phyloP scores from a whole-genome alignment of 2,888 invertebrate genomes.

The Eupithecia dodoneata region DNA sequence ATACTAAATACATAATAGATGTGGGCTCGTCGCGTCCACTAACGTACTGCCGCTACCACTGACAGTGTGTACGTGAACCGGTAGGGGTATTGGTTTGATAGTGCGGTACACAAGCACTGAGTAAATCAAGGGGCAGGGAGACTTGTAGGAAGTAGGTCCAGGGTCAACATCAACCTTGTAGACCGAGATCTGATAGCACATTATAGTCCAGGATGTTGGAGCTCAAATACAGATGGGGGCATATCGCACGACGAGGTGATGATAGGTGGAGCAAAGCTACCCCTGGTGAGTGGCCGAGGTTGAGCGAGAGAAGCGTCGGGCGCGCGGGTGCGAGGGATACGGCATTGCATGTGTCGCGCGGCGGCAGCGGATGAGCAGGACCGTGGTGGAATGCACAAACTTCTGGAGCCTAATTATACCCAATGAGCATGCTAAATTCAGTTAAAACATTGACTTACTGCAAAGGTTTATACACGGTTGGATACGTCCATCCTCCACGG shows the following conservation, averaged over 20 bases:
- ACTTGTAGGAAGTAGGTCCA: neutral
- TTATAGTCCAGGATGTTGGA: neutral
- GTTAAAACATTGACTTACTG: neutral
- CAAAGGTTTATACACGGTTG: neutral
- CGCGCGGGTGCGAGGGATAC: neutral
- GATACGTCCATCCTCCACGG: slow-evolving; percentile 5
- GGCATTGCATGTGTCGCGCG: neutral
- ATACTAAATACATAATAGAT: slow-evolving; percentile 14
- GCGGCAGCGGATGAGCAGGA: neutral
- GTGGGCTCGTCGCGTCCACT: slow-evolving; percentile 7
- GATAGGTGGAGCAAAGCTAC: neutral
- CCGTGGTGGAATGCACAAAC: neutral
- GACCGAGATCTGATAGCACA: neutral
- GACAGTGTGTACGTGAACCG: neutral
- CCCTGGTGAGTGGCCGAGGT: neutral
- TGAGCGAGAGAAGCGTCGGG: neutral
- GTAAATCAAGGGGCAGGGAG: neutral
- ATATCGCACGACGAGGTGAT: neutral
- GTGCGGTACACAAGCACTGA: neutral
- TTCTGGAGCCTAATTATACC: neutral
- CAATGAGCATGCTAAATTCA: neutral
- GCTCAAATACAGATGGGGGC: neutral
- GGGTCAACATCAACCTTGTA: neutral
- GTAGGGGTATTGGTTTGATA: slow-evolving; percentile 1
- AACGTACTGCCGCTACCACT: neutral